These are phyloP conservation scores for Tringa solitaria DNA, from an alignment of 2,113 vertebrate genomes.

Conservation along the genomic window DNA sequence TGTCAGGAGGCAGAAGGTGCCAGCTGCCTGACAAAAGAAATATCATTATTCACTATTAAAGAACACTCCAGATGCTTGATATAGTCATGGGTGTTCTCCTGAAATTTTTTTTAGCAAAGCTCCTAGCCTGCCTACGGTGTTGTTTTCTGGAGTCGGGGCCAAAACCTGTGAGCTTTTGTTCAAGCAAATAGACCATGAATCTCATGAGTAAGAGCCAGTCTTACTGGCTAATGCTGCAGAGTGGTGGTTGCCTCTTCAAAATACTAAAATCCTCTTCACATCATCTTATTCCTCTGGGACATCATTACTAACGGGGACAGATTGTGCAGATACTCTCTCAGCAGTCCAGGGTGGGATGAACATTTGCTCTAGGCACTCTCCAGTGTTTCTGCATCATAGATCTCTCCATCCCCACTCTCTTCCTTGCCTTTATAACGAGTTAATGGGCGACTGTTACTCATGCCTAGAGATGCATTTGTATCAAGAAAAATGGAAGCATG, in stretches of 20 bases:
- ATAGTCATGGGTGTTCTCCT: slow-evolving; percentile 45
- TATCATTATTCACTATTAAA: slow-evolving; percentile 68
- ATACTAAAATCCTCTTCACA: slow-evolving; percentile 1
- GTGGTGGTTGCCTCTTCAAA: slow-evolving; percentile 40
- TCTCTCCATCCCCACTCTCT: slow-evolving; percentile 16
- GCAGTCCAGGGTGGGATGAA: slow-evolving; percentile 22
- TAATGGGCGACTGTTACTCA: slow-evolving; percentile 39
- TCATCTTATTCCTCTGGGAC: slow-evolving; percentile 1
- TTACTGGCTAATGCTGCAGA: background rate
- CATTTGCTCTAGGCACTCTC: slow-evolving; percentile 50
- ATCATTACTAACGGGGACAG: slow-evolving; percentile 46
- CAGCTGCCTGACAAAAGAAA: slow-evolving; percentile 68
- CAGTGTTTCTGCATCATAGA: slow-evolving; percentile 49
- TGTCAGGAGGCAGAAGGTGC: slow-evolving; percentile 64
- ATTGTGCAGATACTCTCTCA: slow-evolving; percentile 42
- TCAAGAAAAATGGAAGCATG: slow-evolving; percentile 28
- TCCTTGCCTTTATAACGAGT: background rate
- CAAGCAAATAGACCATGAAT: background rate
- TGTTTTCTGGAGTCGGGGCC: slow-evolving; percentile 16
- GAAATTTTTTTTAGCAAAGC: slow-evolving; percentile 8
- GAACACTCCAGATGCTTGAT: slow-evolving; percentile 63
- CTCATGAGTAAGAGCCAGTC: background rate
- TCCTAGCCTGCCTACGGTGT: background rate
- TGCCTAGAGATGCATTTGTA: slow-evolving; percentile 28
- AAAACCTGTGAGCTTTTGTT: background rate